These are phyloP conservation scores for Botia kubotai DNA, from an alignment of 2,797 vertebrate genomes.

Conservation along the genomic window DNA sequence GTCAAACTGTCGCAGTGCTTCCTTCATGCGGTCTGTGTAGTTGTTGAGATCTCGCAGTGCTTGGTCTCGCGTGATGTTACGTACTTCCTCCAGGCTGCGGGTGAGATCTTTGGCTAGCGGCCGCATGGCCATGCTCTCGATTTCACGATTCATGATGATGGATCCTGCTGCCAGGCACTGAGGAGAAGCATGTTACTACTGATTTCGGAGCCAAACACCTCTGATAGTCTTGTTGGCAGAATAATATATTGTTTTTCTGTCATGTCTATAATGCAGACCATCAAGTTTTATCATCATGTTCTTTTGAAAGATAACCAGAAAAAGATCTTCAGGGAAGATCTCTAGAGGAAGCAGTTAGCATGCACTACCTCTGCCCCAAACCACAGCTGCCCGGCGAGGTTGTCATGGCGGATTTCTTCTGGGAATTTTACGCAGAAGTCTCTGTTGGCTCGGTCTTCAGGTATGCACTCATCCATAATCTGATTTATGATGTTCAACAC, in stretches of 20 bases:
- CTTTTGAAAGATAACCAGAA: conserved; percentile 8
- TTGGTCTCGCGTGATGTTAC: conserved; percentile 93
- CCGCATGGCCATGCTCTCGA: conserved; percentile 98
- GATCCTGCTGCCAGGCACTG: conserved; percentile 97
- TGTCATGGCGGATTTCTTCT: conserved; percentile 98
- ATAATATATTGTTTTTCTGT: background rate
- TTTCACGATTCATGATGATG: conserved; percentile 99
- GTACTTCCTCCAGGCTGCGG: conserved; percentile 92
- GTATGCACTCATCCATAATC: conserved; percentile 98
- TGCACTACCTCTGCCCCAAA: conserved; percentile 93
- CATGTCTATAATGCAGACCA: background rate
- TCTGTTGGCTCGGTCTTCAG: conserved; percentile 90
- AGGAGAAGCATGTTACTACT: conserved; percentile 18
- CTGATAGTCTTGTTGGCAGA: conserved; percentile 5
- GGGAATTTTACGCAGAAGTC: conserved; percentile 98
- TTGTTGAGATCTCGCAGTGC: conserved; percentile 92
- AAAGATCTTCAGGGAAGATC: conserved; percentile 9
- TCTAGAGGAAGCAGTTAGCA: background rate
- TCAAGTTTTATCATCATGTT: background rate
- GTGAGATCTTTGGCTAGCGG: conserved; percentile 95
- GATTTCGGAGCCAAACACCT: background rate
- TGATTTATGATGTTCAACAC: conserved; percentile 96
- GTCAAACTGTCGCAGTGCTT: conserved; percentile 92
- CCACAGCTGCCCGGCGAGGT: conserved; percentile 97
- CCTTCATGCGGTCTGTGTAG: conserved; percentile 93